Conservation (phyloP, 2,113 vertebrate species). For the Serilophus lunatus region DNA sequence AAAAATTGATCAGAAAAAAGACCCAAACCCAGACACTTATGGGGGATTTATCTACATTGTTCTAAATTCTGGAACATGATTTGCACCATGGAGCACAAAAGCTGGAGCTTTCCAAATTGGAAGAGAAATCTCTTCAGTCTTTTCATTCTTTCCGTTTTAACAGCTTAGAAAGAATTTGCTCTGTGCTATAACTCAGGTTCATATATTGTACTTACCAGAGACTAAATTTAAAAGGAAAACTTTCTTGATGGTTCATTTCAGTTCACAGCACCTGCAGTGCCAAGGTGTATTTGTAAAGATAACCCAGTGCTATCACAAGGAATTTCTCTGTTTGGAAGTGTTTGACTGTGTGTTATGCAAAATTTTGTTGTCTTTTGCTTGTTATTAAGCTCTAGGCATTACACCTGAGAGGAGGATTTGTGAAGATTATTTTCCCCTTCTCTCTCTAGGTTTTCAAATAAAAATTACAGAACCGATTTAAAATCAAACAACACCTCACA, state of each 20-base stretch:
- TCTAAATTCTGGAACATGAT: not conserved
- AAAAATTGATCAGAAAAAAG: not conserved
- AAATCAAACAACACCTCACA: not conserved
- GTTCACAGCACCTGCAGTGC: not conserved
- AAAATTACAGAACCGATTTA: not conserved
- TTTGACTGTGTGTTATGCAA: not conserved
- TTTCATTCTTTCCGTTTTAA: slow-evolving; percentile 54
- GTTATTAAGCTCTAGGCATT: not conserved
- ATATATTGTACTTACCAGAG: not conserved
- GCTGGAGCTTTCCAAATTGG: slow-evolving; percentile 35
- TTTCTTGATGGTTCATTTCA: not conserved
- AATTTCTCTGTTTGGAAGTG: not conserved
- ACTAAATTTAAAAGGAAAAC: not conserved
- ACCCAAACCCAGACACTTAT: rapidly evolving
- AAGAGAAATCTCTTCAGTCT: not conserved
- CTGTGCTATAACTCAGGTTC: not conserved
- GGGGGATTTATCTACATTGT: not conserved
- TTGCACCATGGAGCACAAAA: not conserved
- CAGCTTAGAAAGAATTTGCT: slow-evolving; percentile 24
- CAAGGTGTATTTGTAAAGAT: not conserved
- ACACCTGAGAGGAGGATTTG: not conserved
- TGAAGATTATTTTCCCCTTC: not conserved
- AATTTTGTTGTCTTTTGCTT: not conserved
- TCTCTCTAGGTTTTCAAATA: not conserved
- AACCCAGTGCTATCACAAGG: not conserved